phyloP scores from a whole-genome alignment of 2,797 vertebrate genomes.

The Eulemur coronatus region DNA sequence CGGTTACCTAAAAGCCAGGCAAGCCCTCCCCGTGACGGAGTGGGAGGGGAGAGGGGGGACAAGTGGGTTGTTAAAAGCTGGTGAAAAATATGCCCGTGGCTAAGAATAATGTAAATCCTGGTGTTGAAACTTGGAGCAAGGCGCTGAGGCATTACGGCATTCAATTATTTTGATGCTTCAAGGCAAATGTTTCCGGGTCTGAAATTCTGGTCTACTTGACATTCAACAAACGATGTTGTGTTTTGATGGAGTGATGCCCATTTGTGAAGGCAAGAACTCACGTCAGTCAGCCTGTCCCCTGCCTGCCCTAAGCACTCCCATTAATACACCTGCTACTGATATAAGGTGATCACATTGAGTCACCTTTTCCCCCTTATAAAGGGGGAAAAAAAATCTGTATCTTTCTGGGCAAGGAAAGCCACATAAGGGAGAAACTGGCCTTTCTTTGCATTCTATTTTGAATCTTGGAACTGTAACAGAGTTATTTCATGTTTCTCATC shows the following conservation, averaged over 20 bases:
- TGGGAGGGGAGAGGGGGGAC: neutral
- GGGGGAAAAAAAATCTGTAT: rapidly evolving
- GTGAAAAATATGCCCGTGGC: neutral
- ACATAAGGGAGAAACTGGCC: rapidly evolving
- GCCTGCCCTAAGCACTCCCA: too few species aligned
- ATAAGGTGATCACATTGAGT: neutral
- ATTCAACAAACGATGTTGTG: neutral
- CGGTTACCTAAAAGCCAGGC: rapidly evolving
- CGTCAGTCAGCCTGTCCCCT: neutral
- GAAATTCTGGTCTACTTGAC: slow-evolving; percentile 7
- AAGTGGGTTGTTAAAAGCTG: neutral
- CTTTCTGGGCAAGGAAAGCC: neutral
- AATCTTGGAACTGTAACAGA: neutral
- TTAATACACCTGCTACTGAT: neutral
- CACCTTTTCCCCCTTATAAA: too few species aligned
- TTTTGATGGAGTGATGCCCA: neutral
- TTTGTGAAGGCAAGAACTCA: neutral
- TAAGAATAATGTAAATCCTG: slow-evolving; percentile 5
- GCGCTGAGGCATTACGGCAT: neutral
- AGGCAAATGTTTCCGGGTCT: slow-evolving; percentile 15
- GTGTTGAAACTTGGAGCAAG: neutral
- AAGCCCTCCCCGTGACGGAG: neutral
- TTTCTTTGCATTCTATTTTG: neutral
- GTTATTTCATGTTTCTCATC: neutral
- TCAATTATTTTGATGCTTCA: slow-evolving; percentile 53